A percentile compares a stretch with the other conserved stretches of the same genome.
Evolutionary conservation across 2,797 vertebrate species (phyloP).

Genomic region (Danio jaintianensis): DNA sequence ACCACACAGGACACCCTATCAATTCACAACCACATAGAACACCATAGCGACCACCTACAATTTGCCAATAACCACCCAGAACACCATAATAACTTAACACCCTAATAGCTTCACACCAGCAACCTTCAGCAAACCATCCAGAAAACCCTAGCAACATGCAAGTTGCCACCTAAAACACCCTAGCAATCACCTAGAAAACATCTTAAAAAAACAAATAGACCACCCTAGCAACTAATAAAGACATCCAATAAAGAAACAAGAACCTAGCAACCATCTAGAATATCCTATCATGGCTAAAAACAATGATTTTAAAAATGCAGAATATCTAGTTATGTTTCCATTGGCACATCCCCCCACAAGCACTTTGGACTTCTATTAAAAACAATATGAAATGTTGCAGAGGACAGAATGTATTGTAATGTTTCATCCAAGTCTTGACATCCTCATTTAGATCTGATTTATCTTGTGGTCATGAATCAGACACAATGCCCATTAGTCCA

Average conservation of each 20-base stretch:
- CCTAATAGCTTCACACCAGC: too few species aligned
- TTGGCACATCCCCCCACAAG: not conserved
- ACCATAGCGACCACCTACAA: too few species aligned
- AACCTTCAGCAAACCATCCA: too few species aligned
- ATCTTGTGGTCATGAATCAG: constrained; percentile 30
- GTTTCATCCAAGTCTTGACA: constrained; percentile 22
- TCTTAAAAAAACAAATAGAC: too few species aligned
- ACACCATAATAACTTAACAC: too few species aligned
- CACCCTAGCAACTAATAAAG: not conserved
- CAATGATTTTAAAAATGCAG: not conserved
- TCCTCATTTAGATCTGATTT: constrained; percentile 15
- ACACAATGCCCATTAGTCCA: constrained; percentile 35
- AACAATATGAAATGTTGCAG: constrained; percentile 11
- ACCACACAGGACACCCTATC: not conserved
- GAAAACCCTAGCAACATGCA: not conserved
- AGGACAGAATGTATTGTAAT: constrained; percentile 13
- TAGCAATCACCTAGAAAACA: not conserved
- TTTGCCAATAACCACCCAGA: too few species aligned
- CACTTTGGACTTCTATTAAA: not conserved
- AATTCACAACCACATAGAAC: too few species aligned
- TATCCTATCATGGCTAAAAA: not conserved
- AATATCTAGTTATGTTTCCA: not conserved
- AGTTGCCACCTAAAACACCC: not conserved
- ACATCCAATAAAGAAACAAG: too few species aligned
- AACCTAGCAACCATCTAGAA: not conserved